Evolutionary conservation across 1,140 invertebrate species (phyloP).

Genomic region (Lepidurus couesii): DNA sequence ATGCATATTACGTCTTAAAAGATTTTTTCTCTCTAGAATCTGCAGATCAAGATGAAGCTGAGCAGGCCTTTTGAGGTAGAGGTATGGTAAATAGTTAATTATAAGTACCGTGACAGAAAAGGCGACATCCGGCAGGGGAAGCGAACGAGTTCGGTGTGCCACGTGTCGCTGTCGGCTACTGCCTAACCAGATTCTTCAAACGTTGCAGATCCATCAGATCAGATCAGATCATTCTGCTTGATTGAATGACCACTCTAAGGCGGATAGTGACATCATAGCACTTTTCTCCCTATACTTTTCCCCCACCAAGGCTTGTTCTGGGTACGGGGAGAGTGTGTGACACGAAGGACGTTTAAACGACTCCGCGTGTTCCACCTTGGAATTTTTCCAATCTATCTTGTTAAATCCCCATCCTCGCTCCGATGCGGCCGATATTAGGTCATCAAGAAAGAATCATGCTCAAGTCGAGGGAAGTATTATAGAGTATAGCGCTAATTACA

Average conservation of each 20-base stretch:
- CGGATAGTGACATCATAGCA: background rate
- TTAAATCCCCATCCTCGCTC: background rate
- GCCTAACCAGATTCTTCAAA: background rate
- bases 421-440: background rate
- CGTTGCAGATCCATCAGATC: background rate
- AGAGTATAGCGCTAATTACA: background rate
- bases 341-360: background rate
- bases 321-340: background rate
- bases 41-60: too few species aligned
- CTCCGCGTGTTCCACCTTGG: background rate
- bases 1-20: background rate
- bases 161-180: background rate
- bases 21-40: background rate
- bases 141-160: background rate
- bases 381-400: slow-evolving; percentile 14
- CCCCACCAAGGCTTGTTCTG: background rate
- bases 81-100: too few species aligned
- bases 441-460: background rate
- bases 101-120: too few species aligned
- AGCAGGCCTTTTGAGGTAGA: too few species aligned
- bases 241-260: background rate
- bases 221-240: background rate
- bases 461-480: background rate
- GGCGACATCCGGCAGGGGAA: background rate
- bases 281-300: background rate